Evolutionary conservation across 2,113 vertebrate genomes (phyloP).

Genomic region (Opisthocomus hoazin): DNA sequence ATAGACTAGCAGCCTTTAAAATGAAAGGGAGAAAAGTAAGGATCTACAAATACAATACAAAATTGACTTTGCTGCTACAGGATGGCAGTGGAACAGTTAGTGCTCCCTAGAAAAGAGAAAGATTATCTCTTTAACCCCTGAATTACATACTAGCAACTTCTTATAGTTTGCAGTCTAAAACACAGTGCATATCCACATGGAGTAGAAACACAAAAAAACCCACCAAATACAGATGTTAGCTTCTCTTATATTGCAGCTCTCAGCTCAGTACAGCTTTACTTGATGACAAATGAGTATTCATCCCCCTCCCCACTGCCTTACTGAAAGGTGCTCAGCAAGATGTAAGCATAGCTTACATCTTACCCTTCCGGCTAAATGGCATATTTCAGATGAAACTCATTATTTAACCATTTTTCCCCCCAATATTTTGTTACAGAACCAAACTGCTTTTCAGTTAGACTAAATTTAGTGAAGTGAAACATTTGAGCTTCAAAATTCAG

Average conservation of each 20-base stretch:
- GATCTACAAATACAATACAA: background rate
- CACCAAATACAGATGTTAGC: background rate
- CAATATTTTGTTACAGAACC: background rate
- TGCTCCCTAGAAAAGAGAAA: background rate
- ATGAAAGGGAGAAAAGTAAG: background rate
- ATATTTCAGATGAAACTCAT: background rate
- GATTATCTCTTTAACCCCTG: background rate
- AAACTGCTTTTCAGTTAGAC: background rate
- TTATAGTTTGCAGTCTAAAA: background rate
- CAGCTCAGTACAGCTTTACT: background rate
- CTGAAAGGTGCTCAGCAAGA: background rate
- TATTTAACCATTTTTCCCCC: background rate
- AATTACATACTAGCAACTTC: background rate
- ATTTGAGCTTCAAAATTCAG: background rate
- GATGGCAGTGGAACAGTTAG: background rate
- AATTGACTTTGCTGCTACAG: background rate
- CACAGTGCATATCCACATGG: background rate
- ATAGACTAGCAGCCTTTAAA: constrained; percentile 87
- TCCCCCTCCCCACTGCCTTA: background rate
- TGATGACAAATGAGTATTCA: background rate
- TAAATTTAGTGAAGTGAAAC: background rate
- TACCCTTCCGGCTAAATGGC: background rate
- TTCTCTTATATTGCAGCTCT: background rate
- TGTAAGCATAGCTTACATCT: background rate
- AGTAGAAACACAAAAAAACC: background rate